Evolutionary conservation across 37 sponge, comb jelly and placozoan species (phyloP).

Genomic region (Ephydatia muelleri): DNA sequence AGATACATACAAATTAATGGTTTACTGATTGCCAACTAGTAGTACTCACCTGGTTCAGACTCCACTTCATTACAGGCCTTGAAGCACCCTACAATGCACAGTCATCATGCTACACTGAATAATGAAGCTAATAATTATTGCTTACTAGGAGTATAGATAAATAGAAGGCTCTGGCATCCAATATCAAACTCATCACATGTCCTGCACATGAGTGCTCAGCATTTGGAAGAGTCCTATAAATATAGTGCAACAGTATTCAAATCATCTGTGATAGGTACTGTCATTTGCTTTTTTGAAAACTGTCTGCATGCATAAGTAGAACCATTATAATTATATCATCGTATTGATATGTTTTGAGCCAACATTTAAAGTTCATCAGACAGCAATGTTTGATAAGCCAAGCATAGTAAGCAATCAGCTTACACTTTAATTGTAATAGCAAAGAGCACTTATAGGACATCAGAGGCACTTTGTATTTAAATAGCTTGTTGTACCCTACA

Average conservation of each 20-base stretch:
- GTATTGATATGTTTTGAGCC: no score
- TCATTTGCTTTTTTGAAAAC: no score
- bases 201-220: constrained; percentile 85
- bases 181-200: constrained; percentile 41
- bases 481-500: no score
- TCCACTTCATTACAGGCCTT: background rate
- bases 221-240: constrained; percentile 78
- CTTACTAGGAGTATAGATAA: constrained; percentile 61
- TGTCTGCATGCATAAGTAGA: no score
- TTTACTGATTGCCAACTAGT: background rate
- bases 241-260: background rate
- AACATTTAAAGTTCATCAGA: no score
- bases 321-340: background rate
- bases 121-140: background rate
- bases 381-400: no score
- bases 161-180: constrained; percentile 55
- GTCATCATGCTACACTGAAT: background rate
- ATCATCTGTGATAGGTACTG: no score
- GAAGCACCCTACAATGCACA: background rate
- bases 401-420: no score
- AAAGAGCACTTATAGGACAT: no score
- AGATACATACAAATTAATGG: background rate
- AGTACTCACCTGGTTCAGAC: background rate
- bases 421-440: no score
- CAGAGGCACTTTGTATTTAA: no score